Percentiles rank a stretch among this genome's conserved stretches.
These are phyloP conservation scores for Paraescarpia echinospica DNA, from an alignment of 1,140 invertebrate species.

Conservation along the genomic window DNA sequence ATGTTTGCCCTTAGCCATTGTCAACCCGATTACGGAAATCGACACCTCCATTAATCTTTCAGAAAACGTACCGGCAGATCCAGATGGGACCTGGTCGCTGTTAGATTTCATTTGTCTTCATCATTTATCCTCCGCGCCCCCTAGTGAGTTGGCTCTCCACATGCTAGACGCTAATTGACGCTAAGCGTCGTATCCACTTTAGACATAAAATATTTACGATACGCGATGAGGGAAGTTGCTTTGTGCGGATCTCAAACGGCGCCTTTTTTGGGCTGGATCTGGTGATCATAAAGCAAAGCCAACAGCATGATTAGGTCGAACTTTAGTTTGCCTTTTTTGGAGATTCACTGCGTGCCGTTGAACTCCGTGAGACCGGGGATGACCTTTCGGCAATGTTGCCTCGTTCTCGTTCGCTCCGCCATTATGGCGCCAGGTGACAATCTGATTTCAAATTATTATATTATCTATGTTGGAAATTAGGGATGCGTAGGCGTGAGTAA, in stretches of 20 bases:
- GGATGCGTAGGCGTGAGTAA: background rate
- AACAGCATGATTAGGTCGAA: background rate
- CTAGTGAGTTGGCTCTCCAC: background rate
- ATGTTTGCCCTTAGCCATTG: background rate
- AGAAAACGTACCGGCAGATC: background rate
- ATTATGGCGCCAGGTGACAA: background rate
- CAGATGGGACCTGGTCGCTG: background rate
- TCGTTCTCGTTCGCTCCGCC: background rate
- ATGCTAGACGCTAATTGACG: background rate
- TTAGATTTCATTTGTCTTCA: background rate
- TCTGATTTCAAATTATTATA: background rate
- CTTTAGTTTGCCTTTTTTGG: background rate
- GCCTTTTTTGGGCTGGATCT: background rate
- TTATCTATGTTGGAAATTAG: background rate
- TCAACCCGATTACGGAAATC: background rate
- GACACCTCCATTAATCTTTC: constrained; percentile 5
- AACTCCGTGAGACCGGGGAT: background rate
- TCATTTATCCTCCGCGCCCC: background rate
- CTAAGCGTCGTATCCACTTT: constrained; percentile 4
- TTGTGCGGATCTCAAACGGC: background rate
- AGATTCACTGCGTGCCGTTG: background rate
- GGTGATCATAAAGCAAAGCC: background rate
- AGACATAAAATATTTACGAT: background rate
- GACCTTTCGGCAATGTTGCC: background rate
- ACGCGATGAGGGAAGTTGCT: background rate